Base-by-base conservation (phyloP, 2,888 invertebrate genomes). In the Drosophila ezoana region DNA sequence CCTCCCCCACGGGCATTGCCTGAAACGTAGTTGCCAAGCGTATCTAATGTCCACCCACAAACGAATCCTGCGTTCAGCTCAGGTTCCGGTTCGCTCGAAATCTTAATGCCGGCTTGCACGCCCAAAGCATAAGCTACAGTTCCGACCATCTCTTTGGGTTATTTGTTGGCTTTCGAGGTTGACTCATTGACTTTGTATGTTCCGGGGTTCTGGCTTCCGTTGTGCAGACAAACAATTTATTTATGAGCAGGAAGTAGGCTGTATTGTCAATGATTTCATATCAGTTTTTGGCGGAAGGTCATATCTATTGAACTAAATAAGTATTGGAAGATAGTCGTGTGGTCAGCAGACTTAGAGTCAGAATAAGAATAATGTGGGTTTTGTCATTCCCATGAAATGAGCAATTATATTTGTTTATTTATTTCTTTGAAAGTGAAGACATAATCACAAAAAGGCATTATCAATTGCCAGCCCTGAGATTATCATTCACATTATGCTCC, bases 151-250 rank as follows among this genome's bases (percentile, higher is more conserved):
- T 54, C 67, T 47, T 70, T 70, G 62, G 68, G 67, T 75, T 73
- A 76, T 72, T 71, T 71, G 65, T 52, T 68, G 69, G 69, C 69
- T 69, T 85, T 79, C 37, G 63, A 59, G 64, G 33, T 64, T 82
- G 80, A 76, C 76, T 82, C 87, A 85, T 72, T 87, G 69, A 70
- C 69, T 76, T 65, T 57, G 69, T 51, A 44, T 53, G 61, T 65
- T 56, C 37, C 41, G 66, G 54, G 28, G 4, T 10, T 58, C 20
- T 23, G 38, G 45, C 44, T 61, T 41, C 28, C 66, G 54, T 45
- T 64, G 35, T 16, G 41, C 40, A 32, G 20, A 32, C 41, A 45
- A 48, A 53, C 57, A 58, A 54, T 48, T 66, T 49, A 35, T 63
- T 56, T 41, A 38, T 49, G 33, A 14, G 16, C 20, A 43, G 35